Base-by-base conservation (phyloP, 2,797 vertebrate genomes). In the Gouania willdenowi region DNA sequence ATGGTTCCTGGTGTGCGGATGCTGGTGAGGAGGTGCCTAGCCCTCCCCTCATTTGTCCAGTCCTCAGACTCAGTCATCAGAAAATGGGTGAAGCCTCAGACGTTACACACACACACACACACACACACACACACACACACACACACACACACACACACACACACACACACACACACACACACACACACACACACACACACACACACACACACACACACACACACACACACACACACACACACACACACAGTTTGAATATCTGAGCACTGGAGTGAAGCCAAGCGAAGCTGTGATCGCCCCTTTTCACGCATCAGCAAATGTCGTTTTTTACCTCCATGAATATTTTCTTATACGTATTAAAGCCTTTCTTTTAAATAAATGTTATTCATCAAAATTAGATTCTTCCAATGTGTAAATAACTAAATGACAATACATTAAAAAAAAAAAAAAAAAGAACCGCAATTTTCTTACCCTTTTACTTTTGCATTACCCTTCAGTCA, bases 401-500 rank as follows among this genome's bases (percentile, higher is more conserved):
- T n/a, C n/a, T n/a, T n/a, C n/a, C n/a, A n/a, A n/a, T n/a, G n/a
- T n/a, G n/a, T n/a, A n/a, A n/a, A n/a, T n/a, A n/a, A n/a, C n/a
- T n/a, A n/a, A 41, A 52, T 26, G 2, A 27, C 3, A 30, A 25
- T 17, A 1, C 28, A 14, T 16, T 11, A n/a, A 40, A 40, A 31
- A 21, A 5, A 20, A 1, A 31, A 38, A n/a, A 31, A 25, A 1
- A 2, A 16, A n/a, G n/a, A n/a, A n/a, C n/a, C n/a, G n/a, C n/a
- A n/a, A n/a, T n/a, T n/a, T n/a, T n/a, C n/a, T n/a, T n/a, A n/a
- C n/a, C n/a, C n/a, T n/a, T n/a, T n/a, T n/a, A n/a, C n/a, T n/a
- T n/a, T n/a, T n/a, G n/a, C n/a, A n/a, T 52, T 81, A 43, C 59
- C 61, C 71, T 58, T 42, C 47, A 68, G 71, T 79, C 70, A 70